A percentile compares a stretch with the other conserved stretches of the same genome.
Evolutionary conservation across 1,140 invertebrate genomes (phyloP).

Genomic region (Chlorops oryzae): DNA sequence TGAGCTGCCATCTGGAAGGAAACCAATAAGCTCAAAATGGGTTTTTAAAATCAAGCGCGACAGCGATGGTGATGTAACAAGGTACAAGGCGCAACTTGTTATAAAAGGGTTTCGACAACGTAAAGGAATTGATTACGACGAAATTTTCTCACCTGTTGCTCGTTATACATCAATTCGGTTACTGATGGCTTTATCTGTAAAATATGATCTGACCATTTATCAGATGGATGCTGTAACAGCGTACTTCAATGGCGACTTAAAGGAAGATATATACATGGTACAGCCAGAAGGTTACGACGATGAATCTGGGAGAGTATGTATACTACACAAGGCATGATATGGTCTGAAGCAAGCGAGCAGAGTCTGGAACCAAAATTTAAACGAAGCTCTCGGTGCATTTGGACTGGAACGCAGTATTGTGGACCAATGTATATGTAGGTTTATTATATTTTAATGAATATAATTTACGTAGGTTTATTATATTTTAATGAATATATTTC

Average conservation of each 20-base stretch:
- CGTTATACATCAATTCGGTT: background rate
- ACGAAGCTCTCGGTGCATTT: constrained; percentile 17
- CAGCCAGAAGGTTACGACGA: constrained; percentile 33
- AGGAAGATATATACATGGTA: constrained; percentile 47
- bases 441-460: no score
- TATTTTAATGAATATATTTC: no score
- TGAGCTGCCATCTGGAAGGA: no score
- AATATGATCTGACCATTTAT: constrained; percentile 29
- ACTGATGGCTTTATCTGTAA: background rate
- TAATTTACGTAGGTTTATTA: no score
- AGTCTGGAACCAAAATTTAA: constrained; percentile 27
- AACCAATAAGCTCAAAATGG: no score
- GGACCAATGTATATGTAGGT: constrained; percentile 21
- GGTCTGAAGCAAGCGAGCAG: constrained; percentile 31
- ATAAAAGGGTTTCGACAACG: constrained; percentile 6
- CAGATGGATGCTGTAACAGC: constrained; percentile 44
- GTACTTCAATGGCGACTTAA: constrained; percentile 45
- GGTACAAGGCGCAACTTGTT: background rate
- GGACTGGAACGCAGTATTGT: constrained; percentile 12
- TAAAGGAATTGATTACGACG: constrained; percentile 6
- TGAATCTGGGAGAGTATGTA: constrained; percentile 11
- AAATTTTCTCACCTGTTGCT: background rate
- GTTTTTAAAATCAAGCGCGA: no score
- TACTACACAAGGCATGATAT: constrained; percentile 26
- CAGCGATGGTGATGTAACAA: background rate